Conservation (phyloP, 2,888 invertebrate genomes). For the Amblyteles armatorius region DNA sequence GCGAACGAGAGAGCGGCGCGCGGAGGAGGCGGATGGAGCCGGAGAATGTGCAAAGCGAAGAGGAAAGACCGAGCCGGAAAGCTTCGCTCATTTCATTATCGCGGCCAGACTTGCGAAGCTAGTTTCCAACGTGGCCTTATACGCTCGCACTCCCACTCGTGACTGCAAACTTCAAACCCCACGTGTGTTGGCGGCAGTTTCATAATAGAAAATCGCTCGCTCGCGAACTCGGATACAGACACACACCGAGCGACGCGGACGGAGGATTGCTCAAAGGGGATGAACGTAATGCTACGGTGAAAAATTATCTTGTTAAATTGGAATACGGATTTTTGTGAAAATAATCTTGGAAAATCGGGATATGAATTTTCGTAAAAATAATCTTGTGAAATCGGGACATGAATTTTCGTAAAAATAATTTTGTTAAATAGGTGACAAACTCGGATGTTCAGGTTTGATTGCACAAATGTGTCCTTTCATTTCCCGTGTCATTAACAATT, state of each 20-base stretch:
- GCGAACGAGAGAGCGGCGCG: neutral
- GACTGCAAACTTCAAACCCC: neutral
- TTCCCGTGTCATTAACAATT: too few species aligned
- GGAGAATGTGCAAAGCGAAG: constrained; percentile 1
- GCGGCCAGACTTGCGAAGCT: neutral
- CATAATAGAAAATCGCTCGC: neutral
- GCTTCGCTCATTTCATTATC: neutral
- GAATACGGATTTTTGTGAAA: too few species aligned
- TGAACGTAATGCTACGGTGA: neutral
- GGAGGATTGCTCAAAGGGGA: neutral
- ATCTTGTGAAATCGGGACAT: too few species aligned
- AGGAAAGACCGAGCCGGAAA: constrained; percentile 1
- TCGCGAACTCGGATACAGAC: neutral
- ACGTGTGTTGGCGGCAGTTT: neutral
- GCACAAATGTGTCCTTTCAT: too few species aligned
- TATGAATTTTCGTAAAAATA: too few species aligned
- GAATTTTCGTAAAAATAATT: too few species aligned
- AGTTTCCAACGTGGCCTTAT: neutral
- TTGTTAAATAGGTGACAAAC: too few species aligned
- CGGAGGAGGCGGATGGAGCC: neutral
- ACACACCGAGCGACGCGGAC: neutral
- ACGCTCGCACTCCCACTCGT: neutral
- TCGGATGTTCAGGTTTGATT: too few species aligned
- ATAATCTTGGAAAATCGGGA: too few species aligned
- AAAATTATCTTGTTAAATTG: too few species aligned